Evolutionary conservation across 2,113 vertebrate species (phyloP).

Genomic region (Mungos mungo): DNA sequence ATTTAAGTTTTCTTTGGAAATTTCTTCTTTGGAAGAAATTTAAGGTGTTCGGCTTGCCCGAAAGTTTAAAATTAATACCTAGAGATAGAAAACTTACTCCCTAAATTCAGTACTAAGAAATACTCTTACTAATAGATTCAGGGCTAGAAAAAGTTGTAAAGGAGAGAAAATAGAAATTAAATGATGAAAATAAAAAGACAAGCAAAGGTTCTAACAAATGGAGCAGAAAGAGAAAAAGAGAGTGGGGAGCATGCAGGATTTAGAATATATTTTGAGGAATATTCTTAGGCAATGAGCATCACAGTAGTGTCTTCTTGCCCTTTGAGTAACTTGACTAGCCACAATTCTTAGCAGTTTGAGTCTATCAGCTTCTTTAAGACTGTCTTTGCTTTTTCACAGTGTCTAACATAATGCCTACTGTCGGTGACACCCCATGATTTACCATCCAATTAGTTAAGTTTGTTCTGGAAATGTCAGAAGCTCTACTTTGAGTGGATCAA

Average conservation of each 20-base stretch:
- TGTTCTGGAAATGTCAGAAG: not conserved
- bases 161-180: not conserved
- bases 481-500: not conserved
- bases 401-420: not conserved
- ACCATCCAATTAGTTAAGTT: not conserved
- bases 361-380: not conserved
- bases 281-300: not conserved
- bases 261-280: not conserved
- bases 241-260: not conserved
- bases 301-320: not conserved
- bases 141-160: not conserved
- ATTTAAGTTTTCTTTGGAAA: not conserved
- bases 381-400: not conserved
- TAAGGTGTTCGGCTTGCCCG: not conserved
- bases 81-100: not conserved
- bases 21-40: not conserved
- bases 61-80: slow-evolving; percentile 36
- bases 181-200: not conserved
- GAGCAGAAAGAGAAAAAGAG: not conserved
- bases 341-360: not conserved
- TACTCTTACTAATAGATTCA: not conserved
- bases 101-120: not conserved
- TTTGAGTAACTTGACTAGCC: not conserved
- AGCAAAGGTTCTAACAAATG: not conserved
- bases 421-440: not conserved